Conservation (phyloP, 2,797 vertebrate species). For the Typhlichthys subterraneus region DNA sequence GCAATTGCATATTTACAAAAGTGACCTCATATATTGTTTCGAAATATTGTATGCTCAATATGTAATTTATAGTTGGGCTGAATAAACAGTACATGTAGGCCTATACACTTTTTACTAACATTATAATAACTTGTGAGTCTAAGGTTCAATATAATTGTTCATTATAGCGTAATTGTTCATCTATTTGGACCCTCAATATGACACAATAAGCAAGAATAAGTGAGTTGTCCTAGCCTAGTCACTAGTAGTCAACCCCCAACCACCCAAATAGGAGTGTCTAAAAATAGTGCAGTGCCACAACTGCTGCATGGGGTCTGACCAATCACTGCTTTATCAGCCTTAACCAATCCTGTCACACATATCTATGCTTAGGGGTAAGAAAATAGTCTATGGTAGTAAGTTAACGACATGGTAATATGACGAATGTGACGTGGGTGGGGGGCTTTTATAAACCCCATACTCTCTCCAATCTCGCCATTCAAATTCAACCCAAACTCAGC, state of each 20-base stretch:
- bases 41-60: background rate
- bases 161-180: slow-evolving; percentile 62
- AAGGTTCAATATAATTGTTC: slow-evolving; percentile 30
- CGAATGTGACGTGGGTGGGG: slow-evolving; percentile 77
- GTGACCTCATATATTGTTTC: slow-evolving; percentile 53
- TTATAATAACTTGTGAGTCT: background rate
- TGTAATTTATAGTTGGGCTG: background rate
- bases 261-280: slow-evolving; percentile 73
- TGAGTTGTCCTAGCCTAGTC: slow-evolving; percentile 28
- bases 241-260: background rate
- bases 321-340: slow-evolving; percentile 62
- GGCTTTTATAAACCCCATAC: slow-evolving; percentile 70
- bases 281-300: slow-evolving; percentile 78
- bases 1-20: slow-evolving; percentile 32
- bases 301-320: slow-evolving; percentile 65
- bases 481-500: slow-evolving; percentile 55
- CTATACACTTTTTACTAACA: background rate
- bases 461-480: slow-evolving; percentile 57
- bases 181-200: slow-evolving; percentile 43
- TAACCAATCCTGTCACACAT: slow-evolving; percentile 58
- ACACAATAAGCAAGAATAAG: slow-evolving; percentile 66
- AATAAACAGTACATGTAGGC: background rate
- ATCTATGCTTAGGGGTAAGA: slow-evolving; percentile 67
- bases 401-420: slow-evolving; percentile 69
- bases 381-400: slow-evolving; percentile 79